phyloP scores from a whole-genome alignment of 2,113 vertebrate species.

The Dicaeum eximium region DNA sequence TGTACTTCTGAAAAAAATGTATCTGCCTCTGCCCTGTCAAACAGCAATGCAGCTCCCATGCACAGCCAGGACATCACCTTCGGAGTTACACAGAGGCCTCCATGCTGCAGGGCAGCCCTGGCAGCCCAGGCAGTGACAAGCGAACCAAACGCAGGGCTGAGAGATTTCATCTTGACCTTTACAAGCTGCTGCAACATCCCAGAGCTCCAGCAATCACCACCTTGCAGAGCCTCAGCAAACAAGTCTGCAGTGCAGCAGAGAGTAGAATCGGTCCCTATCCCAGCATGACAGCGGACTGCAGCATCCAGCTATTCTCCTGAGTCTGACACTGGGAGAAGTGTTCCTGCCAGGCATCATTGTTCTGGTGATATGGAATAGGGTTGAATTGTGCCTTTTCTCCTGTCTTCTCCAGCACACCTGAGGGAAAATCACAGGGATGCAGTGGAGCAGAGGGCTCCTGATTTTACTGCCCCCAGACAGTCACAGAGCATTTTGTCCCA shows the following conservation, averaged over 20 bases:
- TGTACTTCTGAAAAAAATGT: background rate
- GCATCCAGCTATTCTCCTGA: background rate
- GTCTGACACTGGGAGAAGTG: rapidly evolving
- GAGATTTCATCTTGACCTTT: background rate
- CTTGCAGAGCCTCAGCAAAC: background rate
- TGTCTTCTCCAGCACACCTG: background rate
- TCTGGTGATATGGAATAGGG: background rate
- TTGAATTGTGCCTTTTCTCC: background rate
- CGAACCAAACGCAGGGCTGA: background rate
- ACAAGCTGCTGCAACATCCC: background rate
- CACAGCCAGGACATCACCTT: background rate
- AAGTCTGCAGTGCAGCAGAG: too few relatives aligned
- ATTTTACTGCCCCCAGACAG: rapidly evolving
- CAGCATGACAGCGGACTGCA: background rate
- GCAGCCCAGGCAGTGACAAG: background rate
- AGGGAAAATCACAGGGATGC: background rate
- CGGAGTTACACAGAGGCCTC: background rate
- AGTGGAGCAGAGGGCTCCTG: background rate
- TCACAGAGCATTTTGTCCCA: background rate
- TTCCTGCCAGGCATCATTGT: background rate
- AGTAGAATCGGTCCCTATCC: background rate
- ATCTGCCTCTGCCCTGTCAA: background rate
- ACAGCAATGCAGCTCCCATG: rapidly evolving
- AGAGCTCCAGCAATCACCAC: background rate
- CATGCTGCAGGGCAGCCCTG: rapidly evolving